Evolutionary conservation across 2,113 vertebrate genomes (phyloP).

Genomic region (Brachyhypopomus gauderio): DNA sequence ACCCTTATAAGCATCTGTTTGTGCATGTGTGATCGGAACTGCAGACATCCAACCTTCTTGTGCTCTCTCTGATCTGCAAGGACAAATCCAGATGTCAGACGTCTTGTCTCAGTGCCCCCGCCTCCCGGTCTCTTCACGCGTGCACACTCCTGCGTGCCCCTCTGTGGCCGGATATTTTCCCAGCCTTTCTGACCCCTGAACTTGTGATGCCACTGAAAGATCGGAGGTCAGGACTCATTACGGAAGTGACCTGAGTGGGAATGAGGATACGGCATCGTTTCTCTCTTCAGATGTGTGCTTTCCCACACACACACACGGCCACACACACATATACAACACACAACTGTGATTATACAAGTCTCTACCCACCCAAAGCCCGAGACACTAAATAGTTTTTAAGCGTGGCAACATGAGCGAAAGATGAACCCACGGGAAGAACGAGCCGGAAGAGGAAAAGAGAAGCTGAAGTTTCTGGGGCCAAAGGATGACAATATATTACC

Average conservation of each 20-base stretch:
- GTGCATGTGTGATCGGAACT: conserved; percentile 20
- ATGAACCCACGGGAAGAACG: conserved; percentile 39
- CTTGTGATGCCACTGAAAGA: conserved; percentile 52
- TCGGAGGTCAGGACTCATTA: conserved; percentile 50
- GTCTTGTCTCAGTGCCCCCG: too few relatives aligned
- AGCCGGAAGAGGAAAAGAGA: conserved; percentile 14
- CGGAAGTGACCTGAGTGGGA: conserved; percentile 58
- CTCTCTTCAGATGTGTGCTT: conserved; percentile 42
- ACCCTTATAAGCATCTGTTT: conserved; percentile 7
- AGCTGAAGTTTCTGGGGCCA: too few relatives aligned
- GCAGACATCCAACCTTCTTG: conserved; percentile 22
- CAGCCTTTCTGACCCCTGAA: conserved; percentile 59
- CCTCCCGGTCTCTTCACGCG: too few relatives aligned
- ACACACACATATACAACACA: conserved; percentile 41
- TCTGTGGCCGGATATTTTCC: conserved; percentile 68
- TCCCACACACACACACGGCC: conserved; percentile 10
- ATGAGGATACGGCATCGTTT: conserved; percentile 53
- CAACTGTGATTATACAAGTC: not conserved
- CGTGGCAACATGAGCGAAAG: conserved; percentile 45
- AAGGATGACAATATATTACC: not conserved
- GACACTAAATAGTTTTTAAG: conserved; percentile 67
- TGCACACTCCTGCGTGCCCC: not conserved
- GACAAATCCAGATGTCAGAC: conserved; percentile 47
- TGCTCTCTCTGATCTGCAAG: conserved; percentile 27
- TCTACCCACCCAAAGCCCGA: conserved; percentile 60